phyloP scores from a whole-genome alignment of 1,140 invertebrate genomes.

The Drepana arcuata region DNA sequence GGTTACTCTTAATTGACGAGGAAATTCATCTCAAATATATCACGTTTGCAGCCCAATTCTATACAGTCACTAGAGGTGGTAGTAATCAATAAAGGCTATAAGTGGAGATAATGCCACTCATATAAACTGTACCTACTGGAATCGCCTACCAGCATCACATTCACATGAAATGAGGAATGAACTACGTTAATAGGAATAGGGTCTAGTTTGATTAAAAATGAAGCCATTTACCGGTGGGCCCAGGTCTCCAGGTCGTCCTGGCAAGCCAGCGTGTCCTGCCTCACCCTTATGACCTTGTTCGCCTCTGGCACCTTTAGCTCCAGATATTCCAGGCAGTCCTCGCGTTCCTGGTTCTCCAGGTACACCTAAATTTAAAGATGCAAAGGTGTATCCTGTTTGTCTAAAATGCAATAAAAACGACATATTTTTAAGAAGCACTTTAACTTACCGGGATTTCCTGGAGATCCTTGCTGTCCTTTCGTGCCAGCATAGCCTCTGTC shows the following conservation, averaged over 20 bases:
- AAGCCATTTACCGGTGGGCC: conserved; percentile 74
- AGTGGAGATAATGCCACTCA: no score
- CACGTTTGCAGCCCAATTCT: no score
- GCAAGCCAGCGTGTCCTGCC: conserved; percentile 79
- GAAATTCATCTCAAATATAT: no score
- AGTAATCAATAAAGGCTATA: no score
- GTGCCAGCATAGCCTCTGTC: conserved; percentile 78
- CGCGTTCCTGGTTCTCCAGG: conserved; percentile 74
- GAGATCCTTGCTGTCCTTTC: conserved; percentile 82
- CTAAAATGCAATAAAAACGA: no score
- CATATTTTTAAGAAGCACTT: no score
- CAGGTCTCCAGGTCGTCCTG: conserved; percentile 80
- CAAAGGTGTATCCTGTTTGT: no score
- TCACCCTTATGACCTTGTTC: conserved; percentile 84
- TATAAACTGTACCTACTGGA: no score
- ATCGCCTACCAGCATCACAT: neutral
- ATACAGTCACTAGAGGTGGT: no score
- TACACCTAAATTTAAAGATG: conserved; percentile 65
- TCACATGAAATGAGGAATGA: neutral
- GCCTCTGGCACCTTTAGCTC: conserved; percentile 80
- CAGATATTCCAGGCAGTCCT: conserved; percentile 78
- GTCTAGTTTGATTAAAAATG: neutral
- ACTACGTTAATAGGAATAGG: conserved; percentile 1
- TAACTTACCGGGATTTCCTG: conserved; percentile 75
- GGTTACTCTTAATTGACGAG: no score